Evolutionary conservation across 2,888 invertebrate genomes (phyloP), one percentile per base, ranked within the genome.

Genomic region (Gymnoscelis rufifasciata): DNA sequence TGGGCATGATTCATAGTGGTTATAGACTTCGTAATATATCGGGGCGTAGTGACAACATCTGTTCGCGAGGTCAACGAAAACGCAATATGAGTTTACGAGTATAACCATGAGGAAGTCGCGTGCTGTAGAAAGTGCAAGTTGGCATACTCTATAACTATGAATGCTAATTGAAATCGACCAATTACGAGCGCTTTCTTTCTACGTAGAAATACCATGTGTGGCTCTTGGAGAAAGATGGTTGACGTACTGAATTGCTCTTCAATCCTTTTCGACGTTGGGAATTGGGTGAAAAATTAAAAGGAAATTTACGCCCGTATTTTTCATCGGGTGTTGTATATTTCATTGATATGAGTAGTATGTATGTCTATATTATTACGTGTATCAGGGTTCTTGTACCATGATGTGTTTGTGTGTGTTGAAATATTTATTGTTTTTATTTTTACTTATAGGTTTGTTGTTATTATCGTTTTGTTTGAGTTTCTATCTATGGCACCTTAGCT

Each of bases 41-140:
- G 59, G 56, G 62, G 59, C 54, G 65, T 19, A 42, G 6, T 52
- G 60, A 43, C 47, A 59, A 61, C 62, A 59, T 63, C 59, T 55
- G 31, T 57, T 43, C 56, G 38, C 19, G 38, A 38, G 33, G 66
- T 56, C 58, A 38, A 52, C 51, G 56, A 58, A 65, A 64, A 59
- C 71, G 57, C 67, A 70, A 68, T 5, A 19, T 19, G 5, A 19
- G 19, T 19, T 3, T 19, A 19, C 19, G 5, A 19, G 19, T 73
- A 66, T 64, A 71, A 73, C 72, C 65, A 56, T 54, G 60, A 66
- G 69, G 68, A 74, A 74, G 73, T 75, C 59, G 71, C 77, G 73
- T 75, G 70, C 66, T 55, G 74, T 80, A 80, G 83, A 83, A 84
- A 83, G 82, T 81, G 78, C 71, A 79, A 80, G 80, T 79, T 63